Evolutionary conservation across 64 coral and sea anemone genomes (phyloP).

Genomic region (Acropora yongei): DNA sequence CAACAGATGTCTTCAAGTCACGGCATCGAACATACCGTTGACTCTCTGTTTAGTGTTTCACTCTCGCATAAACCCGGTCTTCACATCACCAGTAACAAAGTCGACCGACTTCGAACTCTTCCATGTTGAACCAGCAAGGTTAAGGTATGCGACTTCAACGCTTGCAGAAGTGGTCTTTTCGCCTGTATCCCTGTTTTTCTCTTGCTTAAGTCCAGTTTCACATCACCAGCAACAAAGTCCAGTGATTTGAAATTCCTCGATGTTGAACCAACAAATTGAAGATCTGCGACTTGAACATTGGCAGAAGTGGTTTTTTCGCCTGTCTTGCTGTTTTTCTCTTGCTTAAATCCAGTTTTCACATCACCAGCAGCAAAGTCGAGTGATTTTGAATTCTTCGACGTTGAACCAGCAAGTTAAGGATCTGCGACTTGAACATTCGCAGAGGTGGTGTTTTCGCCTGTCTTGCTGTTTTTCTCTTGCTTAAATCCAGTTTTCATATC

Average conservation of each 20-base stretch:
- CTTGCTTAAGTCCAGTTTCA: conserved; percentile 33
- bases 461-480: neutral
- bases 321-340: neutral
- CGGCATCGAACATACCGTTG: neutral
- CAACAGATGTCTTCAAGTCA: neutral
- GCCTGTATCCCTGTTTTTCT: neutral
- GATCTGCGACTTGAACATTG: neutral
- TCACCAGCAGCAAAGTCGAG: neutral
- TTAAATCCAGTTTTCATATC: neutral
- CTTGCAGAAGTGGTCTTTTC: neutral
- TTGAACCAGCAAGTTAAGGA: conserved; percentile 5
- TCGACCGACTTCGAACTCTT: neutral
- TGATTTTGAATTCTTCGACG: neutral
- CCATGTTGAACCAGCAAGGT: neutral
- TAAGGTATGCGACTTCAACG: neutral
- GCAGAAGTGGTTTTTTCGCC: neutral
- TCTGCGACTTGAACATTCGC: neutral
- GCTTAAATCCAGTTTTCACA: neutral
- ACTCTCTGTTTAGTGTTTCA: neutral
- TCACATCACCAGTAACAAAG: neutral
- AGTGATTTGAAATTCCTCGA: conserved; percentile 26
- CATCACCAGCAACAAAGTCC: neutral
- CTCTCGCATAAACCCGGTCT: neutral
- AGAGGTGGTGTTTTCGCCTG: neutral
- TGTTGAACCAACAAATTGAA: neutral